Evolutionary conservation across 2,113 vertebrate species (phyloP).

Genomic region (Sceloporus tristichus): DNA sequence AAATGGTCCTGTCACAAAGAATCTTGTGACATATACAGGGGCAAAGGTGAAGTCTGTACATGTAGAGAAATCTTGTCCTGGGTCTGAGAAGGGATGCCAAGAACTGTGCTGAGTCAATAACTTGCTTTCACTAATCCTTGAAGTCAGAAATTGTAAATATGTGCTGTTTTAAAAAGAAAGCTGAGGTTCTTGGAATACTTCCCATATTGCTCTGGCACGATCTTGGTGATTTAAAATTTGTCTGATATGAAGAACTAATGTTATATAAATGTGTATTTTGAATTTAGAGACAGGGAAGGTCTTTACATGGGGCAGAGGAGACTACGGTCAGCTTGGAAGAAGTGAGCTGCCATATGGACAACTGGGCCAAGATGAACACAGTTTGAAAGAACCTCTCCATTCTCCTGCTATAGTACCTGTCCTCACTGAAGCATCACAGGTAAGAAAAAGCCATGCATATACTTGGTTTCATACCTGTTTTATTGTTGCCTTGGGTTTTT

Average conservation of each 20-base stretch:
- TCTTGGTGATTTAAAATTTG: not conserved
- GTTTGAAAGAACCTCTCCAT: constrained; percentile 40
- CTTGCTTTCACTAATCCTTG: not conserved
- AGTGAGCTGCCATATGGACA: constrained; percentile 24
- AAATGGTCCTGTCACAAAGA: no score
- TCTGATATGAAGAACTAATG: constrained; percentile 16
- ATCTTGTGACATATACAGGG: not conserved
- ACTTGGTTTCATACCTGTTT: not conserved
- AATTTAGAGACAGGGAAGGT: constrained; percentile 88
- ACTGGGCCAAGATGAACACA: constrained; percentile 45
- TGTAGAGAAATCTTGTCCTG: not conserved
- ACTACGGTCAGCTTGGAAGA: constrained; percentile 92
- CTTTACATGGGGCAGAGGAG: constrained; percentile 91
- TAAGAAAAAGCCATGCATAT: constrained; percentile 55
- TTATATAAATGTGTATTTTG: constrained; percentile 48
- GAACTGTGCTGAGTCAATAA: not conserved
- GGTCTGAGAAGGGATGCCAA: not conserved
- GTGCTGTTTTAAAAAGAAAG: not conserved
- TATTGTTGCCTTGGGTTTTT: not conserved
- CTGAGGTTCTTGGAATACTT: constrained; percentile 3
- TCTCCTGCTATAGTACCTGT: constrained; percentile 76
- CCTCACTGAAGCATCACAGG: constrained; percentile 87
- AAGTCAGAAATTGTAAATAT: no score
- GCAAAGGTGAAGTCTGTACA: not conserved
- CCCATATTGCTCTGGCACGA: not conserved